Percentiles rank a stretch among this genome's conserved stretches.
Conservation (phyloP, 35 echinoderm and acorn worm species). For the Hemicentrotus pulcherrimus region DNA sequence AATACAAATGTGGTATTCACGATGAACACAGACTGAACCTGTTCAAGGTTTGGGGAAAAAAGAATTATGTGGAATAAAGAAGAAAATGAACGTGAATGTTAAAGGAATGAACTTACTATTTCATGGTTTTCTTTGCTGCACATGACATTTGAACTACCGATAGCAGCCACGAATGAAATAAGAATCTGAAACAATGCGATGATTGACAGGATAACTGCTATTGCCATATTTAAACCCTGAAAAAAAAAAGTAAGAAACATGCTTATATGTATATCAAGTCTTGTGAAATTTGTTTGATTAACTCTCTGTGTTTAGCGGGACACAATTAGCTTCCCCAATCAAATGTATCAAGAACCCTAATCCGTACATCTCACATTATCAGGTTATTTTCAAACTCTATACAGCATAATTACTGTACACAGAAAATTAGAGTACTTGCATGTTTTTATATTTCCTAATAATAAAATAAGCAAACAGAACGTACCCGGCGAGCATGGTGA, state of each 20-base stretch:
- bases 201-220: neutral
- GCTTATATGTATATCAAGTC: neutral
- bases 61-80: too few species aligned
- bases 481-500: too few species aligned
- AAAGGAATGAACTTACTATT: conserved; percentile 28
- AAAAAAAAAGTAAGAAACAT: neutral
- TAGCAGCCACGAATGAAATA: conserved; percentile 10
- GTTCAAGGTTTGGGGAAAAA: too few species aligned
- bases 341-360: neutral
- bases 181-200: conserved; percentile 9
- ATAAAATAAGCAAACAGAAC: too few species aligned
- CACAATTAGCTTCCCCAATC: neutral
- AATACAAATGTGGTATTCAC: too few species aligned
- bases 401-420: too few species aligned
- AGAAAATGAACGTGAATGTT: too few species aligned
- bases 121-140: neutral
- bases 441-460: too few species aligned
- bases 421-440: too few species aligned
- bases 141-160: conserved; percentile 14
- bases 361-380: too few species aligned
- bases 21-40: too few species aligned
- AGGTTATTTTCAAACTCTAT: too few species aligned
- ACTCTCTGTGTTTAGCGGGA: neutral
- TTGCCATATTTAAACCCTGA: conserved; percentile 24
- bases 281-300: neutral